Base-by-base conservation (phyloP, 2,888 invertebrate genomes). In the Apeira syringaria region DNA sequence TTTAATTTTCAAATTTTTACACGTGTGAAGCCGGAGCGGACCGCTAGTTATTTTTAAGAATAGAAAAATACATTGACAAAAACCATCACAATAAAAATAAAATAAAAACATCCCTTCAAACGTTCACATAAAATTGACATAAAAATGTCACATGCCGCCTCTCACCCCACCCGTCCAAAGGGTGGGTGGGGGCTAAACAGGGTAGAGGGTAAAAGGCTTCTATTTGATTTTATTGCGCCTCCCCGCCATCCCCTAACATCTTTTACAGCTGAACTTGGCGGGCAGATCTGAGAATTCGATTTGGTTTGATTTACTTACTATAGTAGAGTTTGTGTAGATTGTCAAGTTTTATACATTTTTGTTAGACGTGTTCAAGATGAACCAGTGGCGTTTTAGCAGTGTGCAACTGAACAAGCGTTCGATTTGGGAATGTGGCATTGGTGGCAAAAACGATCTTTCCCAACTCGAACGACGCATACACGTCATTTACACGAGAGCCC, bases 201-300 rank as follows among this genome's bases (percentile, higher is more conserved):
- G 20, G 20, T 20, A 31, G 47, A 47, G 53, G 50, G 47, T 31
- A 49, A 47, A 47, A 44, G 46, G 49, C 47, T 50, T 53, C 53
- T 34, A 51, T 51, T 39, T 52, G 47, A 47, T 57, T 57, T 60
- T 60, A 60, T 60, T 60, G 60, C 56, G 26, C 22, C 41, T n/a
- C 34, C 35, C 37, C 37, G 5, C 45, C 27, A 18, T 10, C 25
- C 33, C 18, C 27, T 26, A 15, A 36, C 37, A 41, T 42, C 41
- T 47, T 47, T 51, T 48, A 45, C 47, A 39, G 38, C 42, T 47
- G 47, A 43, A 43, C 47, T 47, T 42, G 27, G 26, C 27, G 31
- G 25, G 27, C 6, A 38, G 47, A 47, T 43, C 42, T 43, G 11
- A 25, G 18, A 35, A 42, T 50, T 46, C 39, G 39, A 43, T 46